Conservation (phyloP, 2,888 invertebrate species). For the Torymus aiolomorphi region DNA sequence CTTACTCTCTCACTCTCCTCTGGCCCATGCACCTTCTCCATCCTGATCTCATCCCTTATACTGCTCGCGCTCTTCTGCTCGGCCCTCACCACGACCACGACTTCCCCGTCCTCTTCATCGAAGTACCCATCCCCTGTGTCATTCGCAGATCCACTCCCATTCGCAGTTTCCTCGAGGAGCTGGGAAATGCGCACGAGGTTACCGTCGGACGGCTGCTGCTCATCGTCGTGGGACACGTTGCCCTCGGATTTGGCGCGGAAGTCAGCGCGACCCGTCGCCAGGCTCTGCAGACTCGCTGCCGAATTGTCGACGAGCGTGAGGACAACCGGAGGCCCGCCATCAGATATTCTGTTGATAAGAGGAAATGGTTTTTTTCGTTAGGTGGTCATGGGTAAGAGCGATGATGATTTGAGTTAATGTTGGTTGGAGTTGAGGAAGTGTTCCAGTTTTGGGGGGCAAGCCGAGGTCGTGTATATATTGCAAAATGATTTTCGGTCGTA, state of each 20-base stretch:
- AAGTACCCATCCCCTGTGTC: constrained; percentile 13
- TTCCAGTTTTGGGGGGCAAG: too few relatives aligned
- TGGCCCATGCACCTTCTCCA: background rate
- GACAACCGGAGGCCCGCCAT: constrained; percentile 79
- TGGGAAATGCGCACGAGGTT: constrained; percentile 8
- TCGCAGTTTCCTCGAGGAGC: constrained; percentile 23
- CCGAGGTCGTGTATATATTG: too few relatives aligned
- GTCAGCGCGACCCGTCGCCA: constrained; percentile 77
- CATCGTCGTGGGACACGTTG: constrained; percentile 25
- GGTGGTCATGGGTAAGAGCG: too few relatives aligned
- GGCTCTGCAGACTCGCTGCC: constrained; percentile 79
- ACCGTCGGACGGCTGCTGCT: constrained; percentile 7
- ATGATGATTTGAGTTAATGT: too few relatives aligned
- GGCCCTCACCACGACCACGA: constrained; percentile 68
- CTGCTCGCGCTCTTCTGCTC: constrained; percentile 62
- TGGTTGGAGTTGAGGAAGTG: too few relatives aligned
- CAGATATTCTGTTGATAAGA: constrained; percentile 78
- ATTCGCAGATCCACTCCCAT: constrained; percentile 18
- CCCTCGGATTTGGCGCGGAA: constrained; percentile 73
- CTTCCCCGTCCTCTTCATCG: constrained; percentile 58
- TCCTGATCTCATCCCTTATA: background rate
- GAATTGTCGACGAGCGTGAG: constrained; percentile 79
- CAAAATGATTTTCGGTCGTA: too few relatives aligned
- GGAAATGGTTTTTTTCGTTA: too few relatives aligned
- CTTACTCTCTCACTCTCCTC: too few relatives aligned